Conservation (phyloP, 2,113 vertebrate species). For the Chaetodon trifascialis region DNA sequence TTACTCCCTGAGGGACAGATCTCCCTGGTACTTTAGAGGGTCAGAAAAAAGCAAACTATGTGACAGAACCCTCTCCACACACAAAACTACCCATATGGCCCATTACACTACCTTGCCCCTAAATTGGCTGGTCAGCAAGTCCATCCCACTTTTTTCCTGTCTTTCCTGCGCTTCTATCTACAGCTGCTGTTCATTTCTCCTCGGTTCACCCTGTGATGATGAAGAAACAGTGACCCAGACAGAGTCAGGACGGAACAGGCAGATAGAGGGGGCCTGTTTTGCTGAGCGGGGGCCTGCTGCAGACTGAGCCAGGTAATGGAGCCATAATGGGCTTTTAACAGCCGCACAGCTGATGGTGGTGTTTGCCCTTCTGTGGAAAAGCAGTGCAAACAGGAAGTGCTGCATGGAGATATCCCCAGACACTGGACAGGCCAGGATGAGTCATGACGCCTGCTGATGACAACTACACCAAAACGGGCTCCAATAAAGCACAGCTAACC, state of each 20-base stretch:
- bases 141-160: slow-evolving; percentile 4
- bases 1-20: too few relatives aligned
- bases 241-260: slow-evolving; percentile 28
- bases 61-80: not conserved
- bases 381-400: slow-evolving; percentile 77
- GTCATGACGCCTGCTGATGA: slow-evolving; percentile 66
- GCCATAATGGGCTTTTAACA: slow-evolving; percentile 80
- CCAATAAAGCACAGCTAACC: slow-evolving; percentile 58
- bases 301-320: slow-evolving; percentile 74
- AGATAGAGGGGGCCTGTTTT: slow-evolving; percentile 52
- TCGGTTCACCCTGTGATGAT: slow-evolving; percentile 25
- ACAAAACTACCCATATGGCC: not conserved
- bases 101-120: not conserved
- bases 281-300: slow-evolving; percentile 42
- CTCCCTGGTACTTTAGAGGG: too few relatives aligned
- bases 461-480: slow-evolving; percentile 50
- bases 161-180: slow-evolving; percentile 11
- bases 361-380: slow-evolving; percentile 77
- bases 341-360: slow-evolving; percentile 55
- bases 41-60: not conserved
- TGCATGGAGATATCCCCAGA: slow-evolving; percentile 63
- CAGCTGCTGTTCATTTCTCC: slow-evolving; percentile 9
- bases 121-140: not conserved
- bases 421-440: slow-evolving; percentile 49
- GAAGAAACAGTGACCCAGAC: slow-evolving; percentile 56